Base-by-base conservation (phyloP, 2,113 vertebrate genomes). In the Entosphenus tridentatus region DNA sequence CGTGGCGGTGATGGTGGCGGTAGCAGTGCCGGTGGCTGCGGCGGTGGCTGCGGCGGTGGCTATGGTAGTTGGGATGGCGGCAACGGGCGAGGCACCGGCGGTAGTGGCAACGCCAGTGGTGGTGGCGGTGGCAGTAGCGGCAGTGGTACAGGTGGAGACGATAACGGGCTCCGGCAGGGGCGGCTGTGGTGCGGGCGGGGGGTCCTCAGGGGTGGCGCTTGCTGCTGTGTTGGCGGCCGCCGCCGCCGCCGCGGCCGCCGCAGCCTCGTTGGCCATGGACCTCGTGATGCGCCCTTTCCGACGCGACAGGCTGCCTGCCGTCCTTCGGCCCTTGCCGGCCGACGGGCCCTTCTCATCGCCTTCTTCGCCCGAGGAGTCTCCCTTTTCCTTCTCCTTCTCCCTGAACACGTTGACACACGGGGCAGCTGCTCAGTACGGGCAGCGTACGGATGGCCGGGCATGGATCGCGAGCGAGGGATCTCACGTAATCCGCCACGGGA, bases 381-480 rank as follows among this genome's bases (percentile, higher is more conserved):
- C 81, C 82, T 95, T 93, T 69, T 98, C 93, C 82, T 88, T 96
- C 80, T 96, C 91, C 84, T 92, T 96, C 67, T 96, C 89, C 72
- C 96, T 39, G 39, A 39, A 39, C 39, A 39, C 39, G 39, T 39
- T 39, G 39, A 39, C 39, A 39, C 39, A 39, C 39, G 39, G 39
- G 39, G 39, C 39, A 39, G 39, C 39, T 5, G 39, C 39, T 39
- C 39, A 39, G 39, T 39, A 39, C 39, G 39, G 39, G 39, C 39
- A 39, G 39, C 39, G 39, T 39, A 39, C 39, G 39, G 39, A 39
- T 39, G 6, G 39, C 39, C 39, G 5, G 39, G 39, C 39, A 7
- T 6, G 39, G 39, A 39, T 39, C 1, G 39, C 6, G 39, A 39
- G 39, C 39, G 39, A 39, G 39, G 39, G 39, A 39, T 39, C 39